phyloP scores from a whole-genome alignment of 2,113 vertebrate species.

The Verasper variegatus region DNA sequence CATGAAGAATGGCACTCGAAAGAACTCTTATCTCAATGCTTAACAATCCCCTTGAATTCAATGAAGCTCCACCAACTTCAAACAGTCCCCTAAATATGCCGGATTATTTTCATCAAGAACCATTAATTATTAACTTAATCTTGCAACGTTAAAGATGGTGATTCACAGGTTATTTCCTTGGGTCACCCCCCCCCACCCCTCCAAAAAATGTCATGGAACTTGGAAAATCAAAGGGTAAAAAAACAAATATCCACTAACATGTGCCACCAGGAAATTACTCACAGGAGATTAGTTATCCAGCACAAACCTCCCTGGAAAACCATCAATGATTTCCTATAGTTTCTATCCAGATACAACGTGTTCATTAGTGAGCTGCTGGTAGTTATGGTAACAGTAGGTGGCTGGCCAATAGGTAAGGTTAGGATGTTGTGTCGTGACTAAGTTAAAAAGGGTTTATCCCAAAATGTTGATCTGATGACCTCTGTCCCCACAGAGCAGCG shows the following conservation, averaged over 20 bases:
- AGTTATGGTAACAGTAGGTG: not conserved
- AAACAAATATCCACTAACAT: no score
- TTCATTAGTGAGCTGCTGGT: not conserved
- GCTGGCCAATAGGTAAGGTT: no score
- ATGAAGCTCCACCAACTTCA: not conserved
- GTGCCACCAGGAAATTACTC: no score
- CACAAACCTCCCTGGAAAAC: not conserved
- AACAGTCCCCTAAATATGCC: no score
- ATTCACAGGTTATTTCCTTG: no score
- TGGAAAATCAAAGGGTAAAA: not conserved
- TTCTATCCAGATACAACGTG: not conserved
- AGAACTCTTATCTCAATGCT: not conserved
- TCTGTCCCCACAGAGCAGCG: slow-evolving; percentile 86
- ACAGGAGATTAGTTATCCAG: not conserved
- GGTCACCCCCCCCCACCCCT: no score
- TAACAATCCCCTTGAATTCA: not conserved
- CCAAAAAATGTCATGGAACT: no score
- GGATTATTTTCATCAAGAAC: no score
- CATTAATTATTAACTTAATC: no score
- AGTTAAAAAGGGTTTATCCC: no score
- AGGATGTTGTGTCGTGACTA: not conserved
- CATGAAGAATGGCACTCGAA: not conserved
- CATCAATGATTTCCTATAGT: no score
- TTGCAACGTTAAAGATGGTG: no score
- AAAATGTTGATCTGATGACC: not conserved